These are phyloP conservation scores for Chionis minor DNA, from an alignment of 2,113 vertebrate species.

Conservation along the genomic window DNA sequence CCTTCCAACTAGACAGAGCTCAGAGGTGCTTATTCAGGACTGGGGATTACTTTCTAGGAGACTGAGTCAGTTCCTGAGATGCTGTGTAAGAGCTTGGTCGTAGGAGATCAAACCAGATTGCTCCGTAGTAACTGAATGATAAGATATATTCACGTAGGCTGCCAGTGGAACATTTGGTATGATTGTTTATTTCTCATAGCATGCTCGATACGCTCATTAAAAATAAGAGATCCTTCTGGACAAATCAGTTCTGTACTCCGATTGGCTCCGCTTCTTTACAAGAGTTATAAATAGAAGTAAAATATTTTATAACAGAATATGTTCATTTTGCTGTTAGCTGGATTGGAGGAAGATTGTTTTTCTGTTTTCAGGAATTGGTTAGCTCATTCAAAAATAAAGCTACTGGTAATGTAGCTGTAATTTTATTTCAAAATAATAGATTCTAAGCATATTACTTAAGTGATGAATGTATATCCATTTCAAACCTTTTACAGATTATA, in stretches of 20 bases:
- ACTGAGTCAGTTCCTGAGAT: not conserved
- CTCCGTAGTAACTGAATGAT: not conserved
- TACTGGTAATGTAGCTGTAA: not conserved
- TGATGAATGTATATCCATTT: not conserved
- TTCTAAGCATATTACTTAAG: not conserved
- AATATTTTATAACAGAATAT: not conserved
- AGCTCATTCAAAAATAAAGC: conserved; percentile 8
- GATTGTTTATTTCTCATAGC: conserved; percentile 18
- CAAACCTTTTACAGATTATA: not conserved
- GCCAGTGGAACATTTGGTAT: conserved; percentile 6
- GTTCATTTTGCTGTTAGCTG: conserved; percentile 4
- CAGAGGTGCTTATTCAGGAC: not conserved
- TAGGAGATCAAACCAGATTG: not conserved
- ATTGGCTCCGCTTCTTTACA: not conserved
- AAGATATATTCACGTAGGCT: not conserved
- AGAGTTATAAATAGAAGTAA: not conserved
- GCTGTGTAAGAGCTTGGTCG: rapidly evolving
- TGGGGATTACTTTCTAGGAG: not conserved
- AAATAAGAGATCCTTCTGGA: conserved; percentile 34
- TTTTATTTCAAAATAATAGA: conserved; percentile 17
- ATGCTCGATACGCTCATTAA: not conserved
- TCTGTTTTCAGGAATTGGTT: not conserved
- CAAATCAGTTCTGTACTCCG: not conserved
- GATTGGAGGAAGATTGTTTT: not conserved
- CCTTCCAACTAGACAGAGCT: not conserved